A percentile compares a stretch with the other conserved stretches of the same genome.
These are phyloP conservation scores for Micoletzkya japonica DNA, from an alignment of 2,888 invertebrate species.

Conservation along the genomic window DNA sequence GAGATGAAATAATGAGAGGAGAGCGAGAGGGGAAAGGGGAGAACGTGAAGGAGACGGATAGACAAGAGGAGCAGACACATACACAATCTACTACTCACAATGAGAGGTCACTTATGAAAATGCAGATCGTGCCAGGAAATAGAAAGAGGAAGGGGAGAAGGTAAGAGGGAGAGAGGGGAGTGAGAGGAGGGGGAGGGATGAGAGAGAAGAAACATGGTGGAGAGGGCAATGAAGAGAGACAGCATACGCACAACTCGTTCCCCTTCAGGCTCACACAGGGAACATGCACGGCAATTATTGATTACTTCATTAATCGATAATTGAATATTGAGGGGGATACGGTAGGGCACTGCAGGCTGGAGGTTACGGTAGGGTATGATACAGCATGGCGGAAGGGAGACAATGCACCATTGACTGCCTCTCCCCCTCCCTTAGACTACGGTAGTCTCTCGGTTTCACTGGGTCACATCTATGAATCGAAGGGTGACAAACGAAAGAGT, in stretches of 20 bases:
- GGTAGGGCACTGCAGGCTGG: not conserved
- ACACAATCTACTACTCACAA: not conserved
- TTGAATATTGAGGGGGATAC: no score
- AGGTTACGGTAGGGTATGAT: not conserved
- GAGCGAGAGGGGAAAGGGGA: not conserved
- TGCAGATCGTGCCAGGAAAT: not conserved
- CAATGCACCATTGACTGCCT: no score
- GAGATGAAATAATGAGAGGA: not conserved
- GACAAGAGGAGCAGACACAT: conserved; percentile 2
- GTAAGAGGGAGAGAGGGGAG: not conserved
- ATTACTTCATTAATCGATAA: not conserved
- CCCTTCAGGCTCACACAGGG: not conserved
- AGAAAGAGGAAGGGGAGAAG: not conserved
- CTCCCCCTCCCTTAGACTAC: no score
- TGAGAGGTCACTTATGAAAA: not conserved
- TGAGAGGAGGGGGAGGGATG: not conserved
- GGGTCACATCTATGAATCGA: no score
- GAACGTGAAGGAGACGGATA: not conserved
- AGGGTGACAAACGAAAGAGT: no score
- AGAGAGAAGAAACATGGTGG: conserved; percentile 1
- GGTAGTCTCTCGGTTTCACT: no score
- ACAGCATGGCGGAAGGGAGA: not conserved
- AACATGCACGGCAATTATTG: not conserved
- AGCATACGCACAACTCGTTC: no score
- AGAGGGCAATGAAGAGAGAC: conserved; percentile 1